Base-by-base conservation (phyloP, 2,888 invertebrate species). In the Cancer borealis region DNA sequence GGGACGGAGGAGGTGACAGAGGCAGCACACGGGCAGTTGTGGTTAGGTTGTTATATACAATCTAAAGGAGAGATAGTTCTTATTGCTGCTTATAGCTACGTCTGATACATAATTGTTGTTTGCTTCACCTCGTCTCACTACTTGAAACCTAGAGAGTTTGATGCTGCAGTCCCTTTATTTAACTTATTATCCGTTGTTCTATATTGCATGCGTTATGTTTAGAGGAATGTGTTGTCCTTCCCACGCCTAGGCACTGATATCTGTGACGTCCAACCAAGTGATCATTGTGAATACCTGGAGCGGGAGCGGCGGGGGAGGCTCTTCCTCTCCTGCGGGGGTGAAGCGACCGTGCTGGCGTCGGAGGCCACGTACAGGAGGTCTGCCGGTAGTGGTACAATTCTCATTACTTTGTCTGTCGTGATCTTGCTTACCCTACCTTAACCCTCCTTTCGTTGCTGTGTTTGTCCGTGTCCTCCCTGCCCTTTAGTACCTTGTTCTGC, bases 331-430 rank as follows among this genome's bases (percentile, higher is more conserved):
- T 92, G 93, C 46, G 92, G 93, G n/a, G 95, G 95, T 14, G 95
- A 95, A 88, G 95, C 93, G 30, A 95, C 92, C 46, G 95, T 95
- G 94, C 95, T 95, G 84, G 95, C 94, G 92, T 95, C 95, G 60
- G 95, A 95, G 26, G 95, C 94, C 47, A 95, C 94, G 88, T 95
- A 95, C 88, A 95, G 91, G 92, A 95, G 93, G 92, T 95, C 95
- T 95, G 94, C 94, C 94, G 92, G 92, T 92, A 92, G 90, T 66
- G 88, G 89, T 49, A 92, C 46, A 88, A 54, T 30, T 26, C 87
- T 88, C 49, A 88, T 92, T 92, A 88, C 54, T 87, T 66, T 88
- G 66, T 39, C 66, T 92, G 88, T 88, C 49, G 39, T 84, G 30
- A 10, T 39, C 84, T 39, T 39, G 10, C 39, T 21, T 60, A 21